Evolutionary conservation across 2,888 invertebrate species (phyloP), one percentile per base, ranked within the genome.

Genomic region (Calameuta filiformis): DNA sequence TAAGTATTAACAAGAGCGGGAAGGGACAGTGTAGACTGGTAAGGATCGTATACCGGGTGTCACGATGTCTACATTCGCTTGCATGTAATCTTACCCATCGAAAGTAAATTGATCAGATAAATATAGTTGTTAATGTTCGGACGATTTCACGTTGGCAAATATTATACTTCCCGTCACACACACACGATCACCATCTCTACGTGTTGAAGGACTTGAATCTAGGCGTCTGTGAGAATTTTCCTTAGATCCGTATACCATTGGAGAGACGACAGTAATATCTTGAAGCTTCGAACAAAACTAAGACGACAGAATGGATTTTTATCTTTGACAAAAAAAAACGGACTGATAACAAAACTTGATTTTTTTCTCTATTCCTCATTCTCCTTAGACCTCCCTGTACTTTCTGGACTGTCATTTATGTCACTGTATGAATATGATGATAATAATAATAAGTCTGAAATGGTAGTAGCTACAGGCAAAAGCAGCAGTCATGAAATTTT

Each of bases 241-340:
- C 23, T 23, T 23, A 23, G 4, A 56, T 9, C 56, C 56, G 2
- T 23, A 56, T 23, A 23, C 9, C 9, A 15, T 2, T 9, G 9
- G 23, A 56, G 9, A 23, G 2, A 56, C 56, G 23, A 56, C 56
- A 56, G 56, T 23, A 23, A 9, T 2, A 56, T 23, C 23, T 56
- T 9, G 56, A 56, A 56, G 6, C 56, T 23, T 56, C 2, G 15
- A 56, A 23, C 23, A 1, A 2, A 56, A 23, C 56, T 2, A 56
- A 56, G 56, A 56, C 15, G 6, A 15, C 33, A 75, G 77, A 77
- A 68, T 74, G 33, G 73, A 77, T 75, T 79, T 79, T 77, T 74
- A 74, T 79, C 15, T 79, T 40, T 79, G 79, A 73, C 74, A 69
- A 73, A 74, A 79, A 79, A 79, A 79, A 76, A 76, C 73, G 31